Percentiles rank a stretch among this genome's conserved stretches.
Conservation (phyloP, 2,888 invertebrate genomes). For the Buathra laborator region DNA sequence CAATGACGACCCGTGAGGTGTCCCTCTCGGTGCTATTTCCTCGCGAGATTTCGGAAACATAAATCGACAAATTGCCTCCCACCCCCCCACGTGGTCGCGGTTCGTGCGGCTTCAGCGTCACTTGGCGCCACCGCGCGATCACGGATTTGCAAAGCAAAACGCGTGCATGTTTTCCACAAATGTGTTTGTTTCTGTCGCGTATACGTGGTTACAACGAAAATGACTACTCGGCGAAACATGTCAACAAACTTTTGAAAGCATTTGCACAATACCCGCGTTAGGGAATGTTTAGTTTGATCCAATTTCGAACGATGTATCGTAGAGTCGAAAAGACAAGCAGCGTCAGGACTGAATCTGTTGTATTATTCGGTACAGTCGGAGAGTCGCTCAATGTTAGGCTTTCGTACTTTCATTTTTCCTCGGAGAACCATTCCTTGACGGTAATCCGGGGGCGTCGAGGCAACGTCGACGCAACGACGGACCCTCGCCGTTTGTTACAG, state of each 20-base stretch:
- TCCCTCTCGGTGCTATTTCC: slow-evolving; percentile 68
- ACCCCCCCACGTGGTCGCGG: slow-evolving; percentile 61
- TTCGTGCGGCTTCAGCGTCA: slow-evolving; percentile 47
- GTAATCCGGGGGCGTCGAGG: slow-evolving; percentile 48
- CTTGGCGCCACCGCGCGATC: slow-evolving; percentile 70
- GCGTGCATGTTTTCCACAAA: slow-evolving; percentile 31
- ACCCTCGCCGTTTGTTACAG: slow-evolving; percentile 79
- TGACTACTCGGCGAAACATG: not conserved
- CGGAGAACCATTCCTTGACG: slow-evolving; percentile 41
- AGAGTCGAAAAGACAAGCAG: no score
- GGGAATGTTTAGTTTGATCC: not conserved
- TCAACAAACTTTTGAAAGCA: slow-evolving; percentile 40
- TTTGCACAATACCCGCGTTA: slow-evolving; percentile 33
- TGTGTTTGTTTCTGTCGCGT: not conserved
- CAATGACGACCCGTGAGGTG: slow-evolving; percentile 40
- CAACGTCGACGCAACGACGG: slow-evolving; percentile 42
- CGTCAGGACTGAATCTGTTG: not conserved
- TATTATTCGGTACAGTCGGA: slow-evolving; percentile 22
- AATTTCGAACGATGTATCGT: not conserved
- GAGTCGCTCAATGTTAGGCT: slow-evolving; percentile 25
- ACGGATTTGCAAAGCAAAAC: slow-evolving; percentile 81
- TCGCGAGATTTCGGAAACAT: slow-evolving; percentile 80
- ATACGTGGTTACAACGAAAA: not conserved
- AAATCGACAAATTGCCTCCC: slow-evolving; percentile 75
- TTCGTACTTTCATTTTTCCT: slow-evolving; percentile 51